Conservation (phyloP, 2,888 invertebrate species). For the Drosophila planitibia region DNA sequence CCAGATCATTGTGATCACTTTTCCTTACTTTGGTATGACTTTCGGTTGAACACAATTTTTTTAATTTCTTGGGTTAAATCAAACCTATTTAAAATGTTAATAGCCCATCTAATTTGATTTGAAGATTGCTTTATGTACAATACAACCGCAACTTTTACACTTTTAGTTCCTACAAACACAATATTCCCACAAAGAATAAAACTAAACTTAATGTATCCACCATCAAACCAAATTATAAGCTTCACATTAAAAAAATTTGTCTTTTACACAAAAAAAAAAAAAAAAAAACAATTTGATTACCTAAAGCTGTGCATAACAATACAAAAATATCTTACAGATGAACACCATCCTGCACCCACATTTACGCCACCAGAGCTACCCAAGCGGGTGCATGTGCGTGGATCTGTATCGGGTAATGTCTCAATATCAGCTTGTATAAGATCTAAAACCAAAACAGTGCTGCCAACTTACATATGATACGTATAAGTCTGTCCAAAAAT, state of each 20-base stretch:
- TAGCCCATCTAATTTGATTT: constrained; percentile 56
- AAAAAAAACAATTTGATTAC: constrained; percentile 42
- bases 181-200: constrained; percentile 36
- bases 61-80: constrained; percentile 33
- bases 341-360: constrained; percentile 98
- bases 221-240: constrained; percentile 50
- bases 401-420: constrained; percentile 87
- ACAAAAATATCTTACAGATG: constrained; percentile 92
- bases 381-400: constrained; percentile 99
- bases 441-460: constrained; percentile 27
- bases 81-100: constrained; percentile 2
- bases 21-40: constrained; percentile 45
- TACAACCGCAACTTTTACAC: constrained; percentile 40
- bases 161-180: constrained; percentile 56
- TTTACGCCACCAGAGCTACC: constrained; percentile 99
- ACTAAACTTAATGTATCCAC: constrained; percentile 47
- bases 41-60: constrained; percentile 30
- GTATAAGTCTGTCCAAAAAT: constrained; percentile 32
- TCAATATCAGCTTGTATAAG: constrained; percentile 53
- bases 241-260: constrained; percentile 54
- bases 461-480: constrained; percentile 21
- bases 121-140: constrained; percentile 48
- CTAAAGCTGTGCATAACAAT: constrained; percentile 87
- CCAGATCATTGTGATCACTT: constrained; percentile 57
- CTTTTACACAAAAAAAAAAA: constrained; percentile 52